Evolutionary conservation across 2,113 vertebrate species (phyloP).

Genomic region (Heptranchias perlo): DNA sequence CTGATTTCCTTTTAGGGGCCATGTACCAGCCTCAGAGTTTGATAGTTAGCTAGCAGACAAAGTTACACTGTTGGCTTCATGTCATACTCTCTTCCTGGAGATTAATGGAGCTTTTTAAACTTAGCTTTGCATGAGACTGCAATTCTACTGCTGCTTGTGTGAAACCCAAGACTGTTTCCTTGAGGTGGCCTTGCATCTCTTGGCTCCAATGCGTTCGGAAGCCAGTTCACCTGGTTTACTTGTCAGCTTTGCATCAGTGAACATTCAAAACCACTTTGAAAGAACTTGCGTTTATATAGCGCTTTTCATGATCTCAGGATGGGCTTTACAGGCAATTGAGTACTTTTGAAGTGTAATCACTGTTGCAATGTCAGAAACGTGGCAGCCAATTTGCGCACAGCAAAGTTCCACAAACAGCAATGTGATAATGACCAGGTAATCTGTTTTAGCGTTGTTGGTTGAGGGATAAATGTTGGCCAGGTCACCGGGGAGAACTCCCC

Average conservation of each 20-base stretch:
- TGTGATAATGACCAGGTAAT: background rate
- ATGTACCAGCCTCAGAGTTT: background rate
- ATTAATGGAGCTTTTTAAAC: conserved; percentile 3
- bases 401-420: background rate
- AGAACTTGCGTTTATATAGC: background rate
- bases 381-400: background rate
- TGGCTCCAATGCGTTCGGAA: background rate
- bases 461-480: background rate
- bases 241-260: background rate
- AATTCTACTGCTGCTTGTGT: background rate
- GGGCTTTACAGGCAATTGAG: background rate
- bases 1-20: conserved; percentile 16
- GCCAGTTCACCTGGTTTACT: background rate
- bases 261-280: background rate
- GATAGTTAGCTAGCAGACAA: background rate
- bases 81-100: background rate
- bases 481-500: too few species aligned
- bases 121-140: background rate
- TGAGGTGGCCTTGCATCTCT: background rate
- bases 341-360: background rate
- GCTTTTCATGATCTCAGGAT: background rate
- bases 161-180: background rate
- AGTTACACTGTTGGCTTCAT: conserved; percentile 9
- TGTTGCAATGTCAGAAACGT: background rate
- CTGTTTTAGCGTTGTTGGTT: background rate